Evolutionary conservation across 2,888 invertebrate genomes (phyloP).

Genomic region (Tiliacea aurago): DNA sequence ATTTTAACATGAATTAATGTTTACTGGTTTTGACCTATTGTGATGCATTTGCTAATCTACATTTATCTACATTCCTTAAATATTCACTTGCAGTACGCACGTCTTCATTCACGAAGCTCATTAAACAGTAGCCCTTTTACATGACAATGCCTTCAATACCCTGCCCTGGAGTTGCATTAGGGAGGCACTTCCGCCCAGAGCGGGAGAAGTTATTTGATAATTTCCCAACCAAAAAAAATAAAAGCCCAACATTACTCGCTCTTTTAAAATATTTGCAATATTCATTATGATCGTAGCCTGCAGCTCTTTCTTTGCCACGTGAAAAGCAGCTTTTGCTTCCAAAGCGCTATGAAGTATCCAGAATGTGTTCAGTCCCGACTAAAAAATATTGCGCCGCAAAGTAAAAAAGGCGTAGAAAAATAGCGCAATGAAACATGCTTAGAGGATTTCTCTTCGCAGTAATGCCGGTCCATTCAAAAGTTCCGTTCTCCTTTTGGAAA

Average conservation of each 20-base stretch:
- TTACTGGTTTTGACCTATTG: background rate
- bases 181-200: no score
- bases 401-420: conserved; percentile 65
- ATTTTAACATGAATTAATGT: conserved; percentile 7
- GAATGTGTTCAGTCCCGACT: conserved; percentile 62
- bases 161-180: no score
- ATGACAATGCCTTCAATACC: no score
- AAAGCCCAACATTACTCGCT: conserved; percentile 1
- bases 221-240: no score
- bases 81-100: background rate
- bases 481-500: conserved; percentile 32
- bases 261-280: conserved; percentile 60
- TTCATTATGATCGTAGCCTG: conserved; percentile 60
- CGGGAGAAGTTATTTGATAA: no score
- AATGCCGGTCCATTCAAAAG: conserved; percentile 51
- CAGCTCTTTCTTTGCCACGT: conserved; percentile 63
- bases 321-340: conserved; percentile 66
- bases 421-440: conserved; percentile 63
- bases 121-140: background rate
- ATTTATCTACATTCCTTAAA: background rate
- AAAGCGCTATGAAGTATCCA: conserved; percentile 66
- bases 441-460: conserved; percentile 57
- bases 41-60: background rate
- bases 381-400: conserved; percentile 68
- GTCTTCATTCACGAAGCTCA: background rate